These are phyloP conservation scores for Schizothorax lantsangensis DNA, from an alignment of 2,797 vertebrate species.

Conservation along the genomic window DNA sequence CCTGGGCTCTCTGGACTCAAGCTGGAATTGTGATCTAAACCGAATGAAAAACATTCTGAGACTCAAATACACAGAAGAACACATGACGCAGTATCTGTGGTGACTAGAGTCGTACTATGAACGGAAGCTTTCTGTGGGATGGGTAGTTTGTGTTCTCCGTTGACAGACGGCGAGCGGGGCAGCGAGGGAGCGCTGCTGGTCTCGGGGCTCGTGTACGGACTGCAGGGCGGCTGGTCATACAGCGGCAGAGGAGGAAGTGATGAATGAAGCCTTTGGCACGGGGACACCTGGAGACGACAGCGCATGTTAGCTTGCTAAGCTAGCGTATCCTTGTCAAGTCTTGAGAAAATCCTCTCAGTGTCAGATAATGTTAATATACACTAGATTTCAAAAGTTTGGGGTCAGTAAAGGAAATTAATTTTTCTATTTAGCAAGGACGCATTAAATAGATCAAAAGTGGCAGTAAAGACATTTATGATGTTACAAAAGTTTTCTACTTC, in stretches of 20 bases:
- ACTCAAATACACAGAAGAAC: neutral
- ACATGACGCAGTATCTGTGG: neutral
- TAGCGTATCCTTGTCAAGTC: neutral
- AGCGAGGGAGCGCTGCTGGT: slow-evolving; percentile 86
- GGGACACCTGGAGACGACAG: slow-evolving; percentile 81
- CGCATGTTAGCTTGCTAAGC: neutral
- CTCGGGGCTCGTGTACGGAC: slow-evolving; percentile 89
- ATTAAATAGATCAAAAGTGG: neutral
- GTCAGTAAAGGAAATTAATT: neutral
- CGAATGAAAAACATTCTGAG: slow-evolving; percentile 21
- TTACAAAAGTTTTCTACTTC: neutral
- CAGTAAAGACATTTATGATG: neutral
- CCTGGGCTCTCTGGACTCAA: slow-evolving; percentile 87
- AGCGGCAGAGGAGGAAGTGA: slow-evolving; percentile 89
- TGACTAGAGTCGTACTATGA: slow-evolving; percentile 73
- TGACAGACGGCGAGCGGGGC: slow-evolving; percentile 89
- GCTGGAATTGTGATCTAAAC: slow-evolving; percentile 86
- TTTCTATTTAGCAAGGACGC: neutral
- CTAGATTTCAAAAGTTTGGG: neutral
- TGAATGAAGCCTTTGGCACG: slow-evolving; percentile 82
- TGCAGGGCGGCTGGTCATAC: slow-evolving; percentile 92
- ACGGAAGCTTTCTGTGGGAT: slow-evolving; percentile 67
- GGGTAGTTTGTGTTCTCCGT: slow-evolving; percentile 83
- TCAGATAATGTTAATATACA: neutral
- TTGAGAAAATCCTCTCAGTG: neutral